These are phyloP conservation scores for Zaprionus camerounensis DNA, from an alignment of 1,140 invertebrate genomes.

Conservation along the genomic window DNA sequence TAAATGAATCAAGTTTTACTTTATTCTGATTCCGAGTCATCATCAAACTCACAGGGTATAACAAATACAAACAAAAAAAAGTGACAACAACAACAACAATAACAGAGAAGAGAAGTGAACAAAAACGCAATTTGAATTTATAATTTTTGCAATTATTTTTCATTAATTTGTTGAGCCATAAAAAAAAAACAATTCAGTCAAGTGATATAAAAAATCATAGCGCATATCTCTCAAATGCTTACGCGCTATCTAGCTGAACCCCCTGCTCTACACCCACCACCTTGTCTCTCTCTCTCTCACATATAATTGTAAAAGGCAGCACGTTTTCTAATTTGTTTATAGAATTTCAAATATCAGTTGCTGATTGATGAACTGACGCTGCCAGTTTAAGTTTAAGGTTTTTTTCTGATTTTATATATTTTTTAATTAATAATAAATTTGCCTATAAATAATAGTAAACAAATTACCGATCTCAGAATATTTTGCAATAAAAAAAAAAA, in stretches of 20 bases:
- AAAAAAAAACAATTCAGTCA: constrained; percentile 54
- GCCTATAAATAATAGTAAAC: constrained; percentile 67
- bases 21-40: neutral
- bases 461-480: constrained; percentile 26
- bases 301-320: constrained; percentile 40
- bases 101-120: constrained; percentile 35
- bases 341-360: constrained; percentile 50
- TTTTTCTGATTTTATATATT: constrained; percentile 24
- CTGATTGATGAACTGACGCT: constrained; percentile 71
- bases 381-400: constrained; percentile 1
- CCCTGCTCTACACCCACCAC: neutral
- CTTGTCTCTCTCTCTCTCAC: neutral
- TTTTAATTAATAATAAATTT: constrained; percentile 63
- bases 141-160: constrained; percentile 81
- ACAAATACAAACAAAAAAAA: neutral
- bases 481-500: constrained; percentile 10
- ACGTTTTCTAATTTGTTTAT: constrained; percentile 77
- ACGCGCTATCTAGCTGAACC: constrained; percentile 52
- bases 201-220: constrained; percentile 77
- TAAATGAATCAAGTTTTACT: neutral
- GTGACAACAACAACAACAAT: constrained; percentile 14
- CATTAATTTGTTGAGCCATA: constrained; percentile 71
- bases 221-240: constrained; percentile 72
- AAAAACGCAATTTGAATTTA: constrained; percentile 78
- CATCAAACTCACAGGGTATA: constrained; percentile 13